Evolutionary conservation across 2,113 vertebrate species (phyloP), one percentile per base, ranked within the genome.

Genomic region (Labeo rohita): DNA sequence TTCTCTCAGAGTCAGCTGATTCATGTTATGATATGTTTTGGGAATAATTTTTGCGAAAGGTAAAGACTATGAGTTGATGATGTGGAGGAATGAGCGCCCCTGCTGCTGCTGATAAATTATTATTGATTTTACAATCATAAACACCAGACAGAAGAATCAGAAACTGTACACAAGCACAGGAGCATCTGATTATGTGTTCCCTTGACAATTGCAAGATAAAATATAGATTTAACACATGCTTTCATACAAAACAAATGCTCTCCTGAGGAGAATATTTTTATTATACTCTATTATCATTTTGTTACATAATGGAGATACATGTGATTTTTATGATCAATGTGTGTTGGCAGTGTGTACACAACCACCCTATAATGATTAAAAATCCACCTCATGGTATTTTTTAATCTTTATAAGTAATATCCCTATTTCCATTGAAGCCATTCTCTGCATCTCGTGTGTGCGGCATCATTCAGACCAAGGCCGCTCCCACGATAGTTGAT

Each of bases 61-160:
- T 90, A 93, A 93, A 93, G 90, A 93, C 92, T 93, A 92, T 93
- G 90, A 92, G 92, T 90, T 86, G 90, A 93, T 94, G 92, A 95
- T 94, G 92, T 92, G 77, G 54, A 59, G 36, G 92, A 94, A 93
- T 91, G 91, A 93, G 91, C n/a, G 86, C 83, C 89, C 82, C 87
- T 80, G 92, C 90, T 90, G 90, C 89, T 75, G 87, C 88, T 70
- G 92, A 93, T 89, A 78, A 89, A 88, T 63, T 59, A 74, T 73
- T 86, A 88, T 94, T 94, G 93, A 94, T 94, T 93, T 91, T 91
- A 86, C 79, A 49, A 91, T 91, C 91, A 93, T 91, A 93, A 91
- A 94, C 91, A 89, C 89, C 88, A 90, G 89, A 87, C 87, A 86
- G 68, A 11, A 68, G 74, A 59, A 63, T 68, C 47, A 50, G 61